Base-by-base conservation (phyloP, 2,888 invertebrate genomes). In the Agonopterix alstromeriana region DNA sequence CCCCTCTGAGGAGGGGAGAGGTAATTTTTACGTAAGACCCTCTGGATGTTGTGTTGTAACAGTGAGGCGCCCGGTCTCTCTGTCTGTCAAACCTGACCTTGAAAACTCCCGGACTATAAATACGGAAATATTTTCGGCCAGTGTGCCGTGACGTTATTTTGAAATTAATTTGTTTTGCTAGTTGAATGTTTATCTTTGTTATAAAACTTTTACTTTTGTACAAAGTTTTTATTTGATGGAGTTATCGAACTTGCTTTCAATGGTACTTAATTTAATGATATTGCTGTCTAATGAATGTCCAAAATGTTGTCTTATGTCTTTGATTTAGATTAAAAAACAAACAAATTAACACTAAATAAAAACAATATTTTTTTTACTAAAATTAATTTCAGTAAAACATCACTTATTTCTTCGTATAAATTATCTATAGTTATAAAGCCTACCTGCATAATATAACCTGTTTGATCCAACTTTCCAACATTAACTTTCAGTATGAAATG, bases 71-170 rank as follows among this genome's bases (percentile, higher is more conserved):
- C 61, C 70, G 64, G 69, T 65, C 64, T 65, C 64, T 70, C 63
- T 62, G 81, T 77, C 83, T 83, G 79, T 82, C 84, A 81, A 75
- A 66, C 58, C 48, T 71, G 85, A 83, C 87, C 85, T 87, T 86
- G 87, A 82, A 77, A 67, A 69, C 68, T 73, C 69, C 72, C 75
- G 68, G 68, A 79, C 81, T 84, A 82, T 77, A 79, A 80, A 83
- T 82, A 86, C 85, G 84, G 86, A 85, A 85, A 85, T 78, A 85
- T 85, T 83, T 82, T 79, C 67, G 75, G 73, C 63, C 70, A 67
- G 58, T 65, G 62, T 73, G 65, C 63, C 63, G 66, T 67, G 71
- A 65, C 62, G 69, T 58, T 70, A 66, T 67, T 73, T 68, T 69
- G 60, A 63, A 67, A 70, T 70, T 67, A 61, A 63, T 63, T 70